Conservation (phyloP, 2,888 invertebrate species). For the Tolmerus cingulatus region DNA sequence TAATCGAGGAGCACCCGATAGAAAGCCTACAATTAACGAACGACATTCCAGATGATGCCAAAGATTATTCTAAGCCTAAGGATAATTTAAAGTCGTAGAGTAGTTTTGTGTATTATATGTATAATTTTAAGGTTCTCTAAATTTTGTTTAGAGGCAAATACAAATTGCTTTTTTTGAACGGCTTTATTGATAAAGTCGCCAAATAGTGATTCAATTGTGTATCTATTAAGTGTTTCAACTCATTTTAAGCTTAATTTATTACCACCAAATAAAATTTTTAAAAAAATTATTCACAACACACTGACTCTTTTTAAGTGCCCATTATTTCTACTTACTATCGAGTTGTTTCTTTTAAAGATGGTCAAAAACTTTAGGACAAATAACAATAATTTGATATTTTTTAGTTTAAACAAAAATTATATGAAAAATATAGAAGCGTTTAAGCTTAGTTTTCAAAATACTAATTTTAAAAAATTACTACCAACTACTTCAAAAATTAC, state of each 20-base stretch:
- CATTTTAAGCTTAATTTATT: neutral
- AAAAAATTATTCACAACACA: neutral
- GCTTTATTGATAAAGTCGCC: neutral
- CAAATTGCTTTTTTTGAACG: neutral
- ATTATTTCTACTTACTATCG: too few species aligned
- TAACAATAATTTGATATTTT: too few species aligned
- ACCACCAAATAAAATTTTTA: neutral
- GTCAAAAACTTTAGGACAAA: too few species aligned
- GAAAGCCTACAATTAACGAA: slow-evolving; percentile 49
- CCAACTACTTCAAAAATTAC: too few species aligned
- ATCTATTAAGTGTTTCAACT: neutral
- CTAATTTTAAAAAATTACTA: too few species aligned
- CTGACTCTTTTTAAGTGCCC: neutral
- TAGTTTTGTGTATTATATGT: neutral
- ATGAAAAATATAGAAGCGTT: too few species aligned
- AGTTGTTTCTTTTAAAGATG: too few species aligned
- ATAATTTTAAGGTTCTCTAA: neutral
- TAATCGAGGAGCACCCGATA: slow-evolving; percentile 58
- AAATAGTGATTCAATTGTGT: neutral
- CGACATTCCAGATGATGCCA: slow-evolving; percentile 56
- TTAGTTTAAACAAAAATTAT: too few species aligned
- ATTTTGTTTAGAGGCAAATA: neutral
- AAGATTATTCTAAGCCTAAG: slow-evolving; percentile 46
- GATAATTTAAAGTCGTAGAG: neutral
- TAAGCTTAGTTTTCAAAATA: too few species aligned